Percentiles rank a stretch among this genome's conserved stretches.
phyloP scores from a whole-genome alignment of 2,888 invertebrate species.

The Dryobota labecula region DNA sequence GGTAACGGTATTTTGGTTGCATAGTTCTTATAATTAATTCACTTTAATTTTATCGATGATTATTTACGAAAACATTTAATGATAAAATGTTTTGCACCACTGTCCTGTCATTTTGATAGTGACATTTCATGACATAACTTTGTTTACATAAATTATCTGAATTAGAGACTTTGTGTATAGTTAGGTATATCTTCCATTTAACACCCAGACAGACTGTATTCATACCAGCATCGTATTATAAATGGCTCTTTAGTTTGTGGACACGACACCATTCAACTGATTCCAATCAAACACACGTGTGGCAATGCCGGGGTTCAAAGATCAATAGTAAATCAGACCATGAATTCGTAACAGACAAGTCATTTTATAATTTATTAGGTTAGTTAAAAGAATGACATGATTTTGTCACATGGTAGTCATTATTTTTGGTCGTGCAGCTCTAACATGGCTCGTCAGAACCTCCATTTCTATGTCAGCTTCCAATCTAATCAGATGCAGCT shows the following conservation, averaged over 20 bases:
- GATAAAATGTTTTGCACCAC: too few relatives aligned
- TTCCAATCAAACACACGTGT: slow-evolving; percentile 32
- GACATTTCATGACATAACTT: too few relatives aligned
- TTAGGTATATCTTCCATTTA: background rate
- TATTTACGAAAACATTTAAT: too few relatives aligned
- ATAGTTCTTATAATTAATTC: too few relatives aligned
- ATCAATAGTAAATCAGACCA: slow-evolving; percentile 27
- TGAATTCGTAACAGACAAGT: slow-evolving; percentile 7
- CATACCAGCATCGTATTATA: background rate
- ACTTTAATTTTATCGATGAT: too few relatives aligned
- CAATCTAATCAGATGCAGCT: too few relatives aligned
- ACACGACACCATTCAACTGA: slow-evolving; percentile 26
- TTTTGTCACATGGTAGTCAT: background rate
- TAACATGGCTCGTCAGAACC: background rate
- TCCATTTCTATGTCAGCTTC: background rate
- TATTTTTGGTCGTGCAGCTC: background rate
- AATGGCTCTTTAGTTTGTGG: slow-evolving; percentile 1
- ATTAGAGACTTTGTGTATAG: too few relatives aligned
- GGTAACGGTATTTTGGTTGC: too few relatives aligned
- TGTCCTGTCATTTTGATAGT: too few relatives aligned
- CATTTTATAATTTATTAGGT: slow-evolving; percentile 6
- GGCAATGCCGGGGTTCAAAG: slow-evolving; percentile 17
- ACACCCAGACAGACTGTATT: background rate
- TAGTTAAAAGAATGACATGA: background rate
- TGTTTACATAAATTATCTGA: too few relatives aligned